These are phyloP conservation scores for Beris chalybata DNA, from an alignment of 2,888 invertebrate species.

Conservation along the genomic window DNA sequence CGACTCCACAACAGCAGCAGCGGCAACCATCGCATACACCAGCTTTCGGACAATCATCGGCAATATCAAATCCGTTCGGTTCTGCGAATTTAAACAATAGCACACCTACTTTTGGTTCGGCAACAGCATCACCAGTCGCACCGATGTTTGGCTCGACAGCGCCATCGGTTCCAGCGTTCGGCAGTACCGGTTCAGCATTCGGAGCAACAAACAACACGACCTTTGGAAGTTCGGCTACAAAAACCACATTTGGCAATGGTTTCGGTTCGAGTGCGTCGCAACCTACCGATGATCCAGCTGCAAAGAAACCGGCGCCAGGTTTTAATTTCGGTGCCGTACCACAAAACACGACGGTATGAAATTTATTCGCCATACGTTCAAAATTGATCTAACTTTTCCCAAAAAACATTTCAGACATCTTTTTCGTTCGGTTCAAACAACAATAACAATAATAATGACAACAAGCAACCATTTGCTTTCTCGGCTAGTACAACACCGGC, in stretches of 20 bases:
- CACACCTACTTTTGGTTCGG: slow-evolving; percentile 37
- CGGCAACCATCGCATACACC: slow-evolving; percentile 35
- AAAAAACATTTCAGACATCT: neutral
- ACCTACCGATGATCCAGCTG: slow-evolving; percentile 42
- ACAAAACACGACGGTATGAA: slow-evolving; percentile 24
- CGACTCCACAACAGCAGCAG: slow-evolving; percentile 24
- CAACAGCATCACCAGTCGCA: slow-evolving; percentile 16
- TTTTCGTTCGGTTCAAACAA: slow-evolving; percentile 41
- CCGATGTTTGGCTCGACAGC: slow-evolving; percentile 34
- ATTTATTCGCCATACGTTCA: neutral
- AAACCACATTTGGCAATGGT: slow-evolving; percentile 12
- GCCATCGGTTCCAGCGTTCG: slow-evolving; percentile 36
- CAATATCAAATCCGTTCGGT: slow-evolving; percentile 32
- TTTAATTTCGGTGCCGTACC: slow-evolving; percentile 43
- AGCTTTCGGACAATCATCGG: slow-evolving; percentile 41
- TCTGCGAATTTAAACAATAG: slow-evolving; percentile 21
- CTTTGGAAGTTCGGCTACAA: slow-evolving; percentile 15
- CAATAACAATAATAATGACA: slow-evolving; percentile 37
- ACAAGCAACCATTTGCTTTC: slow-evolving; percentile 40
- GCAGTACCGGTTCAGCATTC: slow-evolving; percentile 35
- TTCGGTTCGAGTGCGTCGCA: slow-evolving; percentile 12
- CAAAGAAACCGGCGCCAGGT: slow-evolving; percentile 44
- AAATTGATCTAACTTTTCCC: neutral
- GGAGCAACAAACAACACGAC: slow-evolving; percentile 22
- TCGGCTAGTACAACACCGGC: slow-evolving; percentile 32